Conservation (phyloP, 23 tunicate species). For the Halocynthia aurantium region DNA sequence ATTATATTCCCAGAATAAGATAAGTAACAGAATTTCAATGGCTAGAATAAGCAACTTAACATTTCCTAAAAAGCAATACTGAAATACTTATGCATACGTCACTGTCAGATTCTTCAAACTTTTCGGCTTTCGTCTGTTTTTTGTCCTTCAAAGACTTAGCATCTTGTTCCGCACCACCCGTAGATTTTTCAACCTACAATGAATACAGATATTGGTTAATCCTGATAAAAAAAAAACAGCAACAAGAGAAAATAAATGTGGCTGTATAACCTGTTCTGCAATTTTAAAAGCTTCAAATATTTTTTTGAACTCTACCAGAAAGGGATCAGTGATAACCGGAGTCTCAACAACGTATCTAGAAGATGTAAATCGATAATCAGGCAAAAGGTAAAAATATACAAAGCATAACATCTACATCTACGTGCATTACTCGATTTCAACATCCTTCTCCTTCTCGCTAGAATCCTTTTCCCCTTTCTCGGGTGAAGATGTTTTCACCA, state of each 20-base stretch:
- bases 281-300: slow-evolving; percentile 93
- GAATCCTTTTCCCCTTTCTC: slow-evolving; percentile 23
- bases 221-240: neutral
- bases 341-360: slow-evolving; percentile 78
- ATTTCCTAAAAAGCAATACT: neutral
- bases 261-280: slow-evolving; percentile 49
- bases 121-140: slow-evolving; percentile 16
- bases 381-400: neutral
- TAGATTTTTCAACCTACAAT: neutral
- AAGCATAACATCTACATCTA: neutral
- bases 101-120: slow-evolving; percentile 15
- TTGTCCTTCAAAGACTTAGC: neutral
- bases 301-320: slow-evolving; percentile 68
- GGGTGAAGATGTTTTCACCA: neutral
- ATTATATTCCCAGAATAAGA: no score
- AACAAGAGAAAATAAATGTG: neutral
- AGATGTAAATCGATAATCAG: neutral
- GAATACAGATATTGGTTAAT: neutral
- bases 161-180: neutral
- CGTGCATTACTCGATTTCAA: slow-evolving; percentile 22
- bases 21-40: no score
- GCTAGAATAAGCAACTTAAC: neutral
- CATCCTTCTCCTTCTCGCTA: slow-evolving; percentile 21
- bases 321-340: slow-evolving; percentile 87
- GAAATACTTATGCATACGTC: slow-evolving; percentile 5